Base-by-base conservation (phyloP, 2,888 invertebrate genomes). In the Clanis bilineata region DNA sequence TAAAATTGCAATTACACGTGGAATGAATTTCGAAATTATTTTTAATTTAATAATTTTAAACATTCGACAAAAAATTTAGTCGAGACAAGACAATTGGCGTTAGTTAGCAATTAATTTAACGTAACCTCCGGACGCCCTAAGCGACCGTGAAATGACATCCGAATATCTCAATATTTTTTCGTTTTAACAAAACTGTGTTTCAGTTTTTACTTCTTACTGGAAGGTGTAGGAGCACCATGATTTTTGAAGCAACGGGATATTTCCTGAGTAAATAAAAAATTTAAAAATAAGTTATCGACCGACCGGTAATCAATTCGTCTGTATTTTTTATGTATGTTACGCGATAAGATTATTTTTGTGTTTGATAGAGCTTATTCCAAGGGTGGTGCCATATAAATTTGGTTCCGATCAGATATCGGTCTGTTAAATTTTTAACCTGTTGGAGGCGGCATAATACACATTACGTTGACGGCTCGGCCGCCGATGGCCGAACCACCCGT, bases 71-170 rank as follows among this genome's bases (percentile, higher is more conserved):
- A 51, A 51, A 51, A 28, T 51, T 18, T 5, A 12, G 23, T 22
- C 22, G 23, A 28, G 51, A 28, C 51, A 51, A 32, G 28, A 32
- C 51, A 51, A 51, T 51, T 32, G 51, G 51, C 18, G 10, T 23
- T 45, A 45, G n/a, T 58, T 28, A 55, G 25, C 15, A 58, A 63
- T 62, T 70, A 74, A 73, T 75, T 73, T 66, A 67, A 54, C 63
- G 61, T 62, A 73, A 73, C 73, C 74, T 75, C 63, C 59, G 54
- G 47, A 61, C 63, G 69, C 60, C 70, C 70, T 67, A 78, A 85
- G 77, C 68, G 83, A 85, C 86, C 88, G 84, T 87, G 83, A 83
- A 86, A 86, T 80, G 82, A 83, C 82, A 83, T 18, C 72, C 72
- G 67, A 65, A 71, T 64, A 69, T 61, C 62, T 65, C 65, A 66